These are phyloP conservation scores for Elysia crispata DNA, from an alignment of 2,888 invertebrate species.

Conservation along the genomic window DNA sequence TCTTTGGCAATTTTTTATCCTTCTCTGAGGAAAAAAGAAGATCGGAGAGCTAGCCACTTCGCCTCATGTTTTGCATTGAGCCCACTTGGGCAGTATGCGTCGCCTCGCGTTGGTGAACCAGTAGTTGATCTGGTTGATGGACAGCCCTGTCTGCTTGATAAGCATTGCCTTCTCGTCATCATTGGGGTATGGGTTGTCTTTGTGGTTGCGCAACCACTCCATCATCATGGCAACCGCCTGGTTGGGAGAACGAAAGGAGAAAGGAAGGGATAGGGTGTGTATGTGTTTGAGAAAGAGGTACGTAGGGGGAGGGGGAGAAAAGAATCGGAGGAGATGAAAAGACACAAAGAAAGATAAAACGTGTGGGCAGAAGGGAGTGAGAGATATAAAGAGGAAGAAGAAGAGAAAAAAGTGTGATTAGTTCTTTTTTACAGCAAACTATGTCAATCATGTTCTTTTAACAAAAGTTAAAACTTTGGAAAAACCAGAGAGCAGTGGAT, in stretches of 20 bases:
- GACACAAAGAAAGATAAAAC: no score
- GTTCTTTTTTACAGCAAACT: no score
- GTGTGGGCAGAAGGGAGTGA: background rate
- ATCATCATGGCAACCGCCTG: constrained; percentile 77
- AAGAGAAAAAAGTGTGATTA: background rate
- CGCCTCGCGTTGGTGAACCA: constrained; percentile 78
- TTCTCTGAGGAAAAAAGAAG: no score
- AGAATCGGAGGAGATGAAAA: background rate
- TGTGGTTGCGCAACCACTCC: constrained; percentile 76
- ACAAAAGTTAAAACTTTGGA: no score
- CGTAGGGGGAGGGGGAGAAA: background rate
- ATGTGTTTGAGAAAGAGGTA: no score
- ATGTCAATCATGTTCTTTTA: no score
- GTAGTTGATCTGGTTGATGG: constrained; percentile 77
- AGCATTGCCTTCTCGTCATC: constrained; percentile 77
- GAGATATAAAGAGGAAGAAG: background rate
- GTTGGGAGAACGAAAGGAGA: no score
- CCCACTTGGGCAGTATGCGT: constrained; percentile 77
- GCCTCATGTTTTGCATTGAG: constrained; percentile 65
- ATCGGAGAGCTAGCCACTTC: no score
- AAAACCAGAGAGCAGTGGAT: no score
- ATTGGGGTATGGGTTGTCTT: constrained; percentile 77
- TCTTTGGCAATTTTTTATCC: no score
- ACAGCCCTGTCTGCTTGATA: constrained; percentile 75
- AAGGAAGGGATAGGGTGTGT: no score